A percentile compares a stretch with the other conserved stretches of the same genome.
Evolutionary conservation across 2,797 vertebrate genomes (phyloP).

Genomic region (Urosaurus nigricauda): DNA sequence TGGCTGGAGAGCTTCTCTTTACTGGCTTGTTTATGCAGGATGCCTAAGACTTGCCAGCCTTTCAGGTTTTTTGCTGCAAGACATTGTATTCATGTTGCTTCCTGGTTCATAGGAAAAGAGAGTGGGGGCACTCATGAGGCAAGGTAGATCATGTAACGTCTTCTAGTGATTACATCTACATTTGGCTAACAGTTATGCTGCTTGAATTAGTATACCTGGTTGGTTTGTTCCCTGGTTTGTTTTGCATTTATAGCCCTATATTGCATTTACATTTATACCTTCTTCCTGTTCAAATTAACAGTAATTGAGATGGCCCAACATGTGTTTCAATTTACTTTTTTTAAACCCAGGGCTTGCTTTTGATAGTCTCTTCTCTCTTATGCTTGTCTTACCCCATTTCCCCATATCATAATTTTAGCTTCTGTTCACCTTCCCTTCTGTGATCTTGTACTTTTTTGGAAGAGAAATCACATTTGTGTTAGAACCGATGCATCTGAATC

Average conservation of each 20-base stretch:
- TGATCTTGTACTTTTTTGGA: not conserved
- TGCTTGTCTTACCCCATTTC: not conserved
- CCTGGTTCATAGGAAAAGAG: not conserved
- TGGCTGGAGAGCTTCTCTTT: slow-evolving; percentile 5
- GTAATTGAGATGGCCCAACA: not conserved
- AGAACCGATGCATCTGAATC: not conserved
- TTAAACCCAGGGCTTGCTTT: not conserved
- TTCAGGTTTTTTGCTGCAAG: not conserved
- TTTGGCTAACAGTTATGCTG: not conserved
- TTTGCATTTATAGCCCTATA: not conserved
- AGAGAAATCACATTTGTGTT: not conserved
- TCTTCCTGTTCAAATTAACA: not conserved
- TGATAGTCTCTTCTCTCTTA: not conserved
- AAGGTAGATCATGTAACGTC: not conserved
- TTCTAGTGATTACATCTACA: not conserved
- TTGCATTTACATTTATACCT: not conserved
- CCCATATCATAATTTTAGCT: not conserved
- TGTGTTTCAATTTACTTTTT: not conserved
- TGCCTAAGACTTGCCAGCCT: not conserved
- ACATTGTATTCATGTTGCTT: not conserved
- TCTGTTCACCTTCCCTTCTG: not conserved
- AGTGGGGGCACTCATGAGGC: not conserved
- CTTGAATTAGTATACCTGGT: not conserved
- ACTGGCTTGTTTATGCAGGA: not conserved
- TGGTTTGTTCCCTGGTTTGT: not conserved